These are phyloP conservation scores for Apostichopus leukothele DNA, from an alignment of 53 echinoderm and acorn worm species.

Conservation along the genomic window DNA sequence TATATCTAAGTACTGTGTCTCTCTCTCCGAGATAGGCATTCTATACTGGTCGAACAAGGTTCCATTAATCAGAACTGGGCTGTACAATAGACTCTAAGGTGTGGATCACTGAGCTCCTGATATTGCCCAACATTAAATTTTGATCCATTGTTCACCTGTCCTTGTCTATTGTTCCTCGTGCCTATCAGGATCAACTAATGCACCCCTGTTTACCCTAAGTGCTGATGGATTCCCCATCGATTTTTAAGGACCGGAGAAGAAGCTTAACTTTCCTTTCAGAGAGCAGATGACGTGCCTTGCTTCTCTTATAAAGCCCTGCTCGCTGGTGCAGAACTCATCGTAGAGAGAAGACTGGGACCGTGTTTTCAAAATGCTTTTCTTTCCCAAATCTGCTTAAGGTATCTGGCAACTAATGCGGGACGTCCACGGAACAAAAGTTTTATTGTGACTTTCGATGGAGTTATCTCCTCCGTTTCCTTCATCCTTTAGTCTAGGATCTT, in stretches of 20 bases:
- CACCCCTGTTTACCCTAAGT: background rate
- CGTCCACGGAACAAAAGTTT: background rate
- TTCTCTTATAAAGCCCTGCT: background rate
- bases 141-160: background rate
- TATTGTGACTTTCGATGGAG: slow-evolving; percentile 9
- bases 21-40: no score
- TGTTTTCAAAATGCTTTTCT: background rate
- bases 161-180: background rate
- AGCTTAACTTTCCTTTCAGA: background rate
- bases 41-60: background rate
- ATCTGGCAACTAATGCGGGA: background rate
- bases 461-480: background rate
- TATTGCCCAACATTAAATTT: slow-evolving; percentile 19
- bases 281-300: background rate
- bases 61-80: background rate
- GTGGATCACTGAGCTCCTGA: background rate
- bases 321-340: background rate
- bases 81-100: background rate
- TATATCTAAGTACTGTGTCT: no score
- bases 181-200: background rate
- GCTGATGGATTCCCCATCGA: slow-evolving; percentile 26
- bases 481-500: slow-evolving; percentile 12
- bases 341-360: background rate
- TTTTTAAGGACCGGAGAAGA: background rate
- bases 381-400: background rate